Percentiles rank a stretch among this genome's conserved stretches.
Evolutionary conservation across 2,888 invertebrate genomes (phyloP).

Genomic region (Litoditis marina): DNA sequence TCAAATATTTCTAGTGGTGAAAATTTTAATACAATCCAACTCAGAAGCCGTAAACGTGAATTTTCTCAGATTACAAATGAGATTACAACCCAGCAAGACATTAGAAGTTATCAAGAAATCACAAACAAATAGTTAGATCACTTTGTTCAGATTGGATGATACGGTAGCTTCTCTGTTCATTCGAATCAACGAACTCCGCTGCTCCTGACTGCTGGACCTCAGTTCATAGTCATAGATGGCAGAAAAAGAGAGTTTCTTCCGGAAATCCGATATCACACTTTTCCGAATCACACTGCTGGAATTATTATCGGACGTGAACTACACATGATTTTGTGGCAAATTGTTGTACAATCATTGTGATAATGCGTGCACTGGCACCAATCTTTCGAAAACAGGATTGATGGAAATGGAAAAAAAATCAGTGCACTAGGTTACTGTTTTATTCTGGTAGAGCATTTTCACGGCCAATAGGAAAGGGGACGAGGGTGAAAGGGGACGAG

Average conservation of each 20-base stretch:
- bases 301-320: too few relatives aligned
- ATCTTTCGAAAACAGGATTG: too few relatives aligned
- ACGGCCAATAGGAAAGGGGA: too few relatives aligned
- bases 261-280: conserved; percentile 39
- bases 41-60: conserved; percentile 2
- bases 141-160: conserved; percentile 4
- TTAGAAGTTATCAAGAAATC: neutral
- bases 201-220: conserved; percentile 23
- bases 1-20: too few relatives aligned
- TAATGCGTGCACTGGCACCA: neutral
- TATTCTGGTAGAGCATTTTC: too few relatives aligned
- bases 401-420: too few relatives aligned
- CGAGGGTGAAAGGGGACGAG: too few relatives aligned
- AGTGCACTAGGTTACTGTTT: too few relatives aligned
- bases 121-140: conserved; percentile 5
- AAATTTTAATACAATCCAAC: neutral
- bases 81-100: too few relatives aligned
- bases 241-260: conserved; percentile 41
- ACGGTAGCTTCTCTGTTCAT: conserved; percentile 9
- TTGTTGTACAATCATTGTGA: too few relatives aligned
- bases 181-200: conserved; percentile 14
- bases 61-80: too few relatives aligned
- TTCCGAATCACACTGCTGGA: conserved; percentile 49
- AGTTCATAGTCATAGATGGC: conserved; percentile 50
- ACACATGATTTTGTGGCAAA: too few relatives aligned